Evolutionary conservation across 2,113 vertebrate genomes (phyloP).

Genomic region (Pomatostomus ruficeps): DNA sequence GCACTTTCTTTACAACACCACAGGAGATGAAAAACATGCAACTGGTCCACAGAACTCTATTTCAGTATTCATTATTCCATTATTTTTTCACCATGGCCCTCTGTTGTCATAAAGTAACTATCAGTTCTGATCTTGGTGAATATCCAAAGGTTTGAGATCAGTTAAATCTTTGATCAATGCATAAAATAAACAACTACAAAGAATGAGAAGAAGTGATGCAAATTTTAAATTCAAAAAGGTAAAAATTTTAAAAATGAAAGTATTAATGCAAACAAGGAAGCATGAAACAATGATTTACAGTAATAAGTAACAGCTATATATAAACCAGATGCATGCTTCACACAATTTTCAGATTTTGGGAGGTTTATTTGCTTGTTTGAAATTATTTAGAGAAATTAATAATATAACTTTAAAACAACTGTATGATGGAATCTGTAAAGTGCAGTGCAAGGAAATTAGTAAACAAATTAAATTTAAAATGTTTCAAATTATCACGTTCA

Average conservation of each 20-base stretch:
- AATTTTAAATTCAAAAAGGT: background rate
- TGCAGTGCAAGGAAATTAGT: background rate
- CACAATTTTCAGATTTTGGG: background rate
- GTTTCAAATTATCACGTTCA: background rate
- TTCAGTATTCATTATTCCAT: background rate
- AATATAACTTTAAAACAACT: background rate
- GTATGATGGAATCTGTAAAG: background rate
- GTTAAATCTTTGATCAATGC: background rate
- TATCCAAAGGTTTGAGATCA: background rate
- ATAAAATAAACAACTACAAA: background rate
- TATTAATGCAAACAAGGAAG: background rate
- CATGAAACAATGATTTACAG: background rate
- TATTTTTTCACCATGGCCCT: background rate
- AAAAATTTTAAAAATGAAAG: background rate
- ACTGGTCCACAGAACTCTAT: background rate
- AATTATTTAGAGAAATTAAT: background rate
- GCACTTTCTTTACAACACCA: background rate
- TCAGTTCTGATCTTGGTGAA: background rate
- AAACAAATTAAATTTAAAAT: background rate
- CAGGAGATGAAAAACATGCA: background rate
- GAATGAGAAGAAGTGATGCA: background rate
- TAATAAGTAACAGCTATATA: background rate
- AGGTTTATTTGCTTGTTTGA: background rate
- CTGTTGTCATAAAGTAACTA: background rate
- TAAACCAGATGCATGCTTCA: background rate